Evolutionary conservation across 2,797 vertebrate species (phyloP), one percentile per base, ranked within the genome.

Genomic region (Galago senegalensis): DNA sequence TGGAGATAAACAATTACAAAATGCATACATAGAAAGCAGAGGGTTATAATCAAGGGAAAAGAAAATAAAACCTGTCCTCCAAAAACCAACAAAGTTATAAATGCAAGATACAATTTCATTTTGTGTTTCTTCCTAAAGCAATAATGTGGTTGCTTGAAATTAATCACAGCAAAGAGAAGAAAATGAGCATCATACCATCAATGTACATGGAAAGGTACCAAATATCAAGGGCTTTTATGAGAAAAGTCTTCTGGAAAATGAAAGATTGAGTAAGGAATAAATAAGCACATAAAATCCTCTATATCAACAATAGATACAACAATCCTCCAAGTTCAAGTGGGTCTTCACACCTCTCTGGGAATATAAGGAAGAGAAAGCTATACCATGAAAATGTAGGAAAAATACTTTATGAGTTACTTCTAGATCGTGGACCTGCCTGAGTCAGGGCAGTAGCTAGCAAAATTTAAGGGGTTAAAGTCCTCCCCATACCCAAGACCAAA

Each of bases 401-500:
- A n/a, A 97, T 60, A 29, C n/a, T 91, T 0, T 31, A 73, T 20
- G 13, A 83, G 43, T 81, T 95, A 85, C 46, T 87, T 91, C 82
- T 83, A 84, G 20, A 75, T 92, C 73, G 70, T 80, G 53, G 40
- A 87, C 34, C 61, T 80, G 72, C n/a, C 73, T 61, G 40, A 56
- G 37, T 87, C 56, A 87, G 37, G 70, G 79, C n/a, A 84, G 72
- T 5, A 95, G 75, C 77, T 86, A 92, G 63, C 60, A 83, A 96
- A 95, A 95, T 46, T 60, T 96, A 96, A 83, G 70, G 91, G 70
- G 80, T 75, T 86, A 92, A 95, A 96, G 75, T 88, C 91, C 88
- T 94, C 73, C 88, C 94, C 75, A 83, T 91, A 91, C 88, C 97
- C 95, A 86, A 89, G 31, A 94, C 34, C 93, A 95, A 85, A 95